A percentile compares a stretch with the other conserved stretches of the same genome.
phyloP scores from a whole-genome alignment of 1,140 invertebrate species.

The Calephelis nemesis region DNA sequence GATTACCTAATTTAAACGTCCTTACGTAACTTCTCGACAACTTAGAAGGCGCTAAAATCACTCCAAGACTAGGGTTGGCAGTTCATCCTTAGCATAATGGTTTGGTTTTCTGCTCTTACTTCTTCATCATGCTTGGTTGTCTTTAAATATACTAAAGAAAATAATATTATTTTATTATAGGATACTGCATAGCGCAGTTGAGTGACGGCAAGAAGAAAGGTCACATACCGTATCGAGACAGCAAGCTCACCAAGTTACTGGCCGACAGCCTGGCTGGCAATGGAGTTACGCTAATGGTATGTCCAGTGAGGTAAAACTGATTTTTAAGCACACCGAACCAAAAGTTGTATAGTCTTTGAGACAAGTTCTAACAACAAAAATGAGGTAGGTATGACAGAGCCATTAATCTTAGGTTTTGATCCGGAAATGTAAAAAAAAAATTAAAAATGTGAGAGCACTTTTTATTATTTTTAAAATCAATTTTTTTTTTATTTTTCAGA shows the following conservation, averaged over 20 bases:
- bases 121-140: too few relatives aligned
- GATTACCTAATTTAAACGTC: too few relatives aligned
- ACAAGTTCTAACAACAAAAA: not conserved
- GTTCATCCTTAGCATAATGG: too few relatives aligned
- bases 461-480: not conserved
- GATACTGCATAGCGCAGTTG: slow-evolving; percentile 95
- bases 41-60: too few relatives aligned
- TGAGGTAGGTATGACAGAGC: too few relatives aligned
- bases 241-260: slow-evolving; percentile 94
- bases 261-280: slow-evolving; percentile 97
- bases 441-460: too few relatives aligned
- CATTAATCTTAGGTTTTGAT: too few relatives aligned
- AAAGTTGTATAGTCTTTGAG: not conserved
- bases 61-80: too few relatives aligned
- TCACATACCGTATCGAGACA: slow-evolving; percentile 96
- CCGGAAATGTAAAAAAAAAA: too few relatives aligned
- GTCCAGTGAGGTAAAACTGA: not conserved
- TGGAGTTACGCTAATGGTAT: slow-evolving; percentile 95
- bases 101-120: too few relatives aligned
- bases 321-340: not conserved
- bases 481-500: slow-evolving; percentile 80
- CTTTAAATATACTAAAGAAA: too few relatives aligned
- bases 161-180: slow-evolving; percentile 67
- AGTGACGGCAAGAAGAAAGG: slow-evolving; percentile 92
- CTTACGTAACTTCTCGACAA: too few relatives aligned